These are phyloP conservation scores for Boulengeromyrus knoepffleri DNA, from an alignment of 2,113 vertebrate genomes.

Conservation along the genomic window DNA sequence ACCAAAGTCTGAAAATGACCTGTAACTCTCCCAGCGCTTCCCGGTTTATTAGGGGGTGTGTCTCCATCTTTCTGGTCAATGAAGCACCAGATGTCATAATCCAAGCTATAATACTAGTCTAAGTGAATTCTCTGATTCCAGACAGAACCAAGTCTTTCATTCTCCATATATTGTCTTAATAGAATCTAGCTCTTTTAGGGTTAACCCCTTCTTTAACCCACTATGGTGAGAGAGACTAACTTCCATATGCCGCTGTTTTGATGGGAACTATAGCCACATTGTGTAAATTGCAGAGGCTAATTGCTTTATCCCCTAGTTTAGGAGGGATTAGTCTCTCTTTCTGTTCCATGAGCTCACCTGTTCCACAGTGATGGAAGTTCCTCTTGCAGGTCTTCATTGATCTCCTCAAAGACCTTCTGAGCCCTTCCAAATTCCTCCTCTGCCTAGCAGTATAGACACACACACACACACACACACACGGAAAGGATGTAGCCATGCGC, in stretches of 20 bases:
- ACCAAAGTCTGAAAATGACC: neutral
- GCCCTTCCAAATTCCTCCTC: slow-evolving; percentile 93
- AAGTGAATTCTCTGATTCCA: neutral
- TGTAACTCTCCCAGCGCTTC: neutral
- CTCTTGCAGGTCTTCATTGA: slow-evolving; percentile 93
- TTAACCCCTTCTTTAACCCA: neutral
- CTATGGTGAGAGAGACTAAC: neutral
- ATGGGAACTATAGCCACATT: neutral
- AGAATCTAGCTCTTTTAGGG: neutral
- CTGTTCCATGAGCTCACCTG: slow-evolving; percentile 63
- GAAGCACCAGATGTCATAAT: neutral
- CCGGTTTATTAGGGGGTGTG: neutral
- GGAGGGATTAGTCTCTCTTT: neutral
- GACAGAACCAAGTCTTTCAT: neutral
- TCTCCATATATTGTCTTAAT: neutral
- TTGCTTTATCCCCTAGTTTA: neutral
- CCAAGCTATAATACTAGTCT: neutral
- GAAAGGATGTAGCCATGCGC: neutral
- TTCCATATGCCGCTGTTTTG: neutral
- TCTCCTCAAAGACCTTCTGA: slow-evolving; percentile 98
- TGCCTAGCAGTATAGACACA: slow-evolving; percentile 60
- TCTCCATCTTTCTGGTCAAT: neutral
- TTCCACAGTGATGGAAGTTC: slow-evolving; percentile 97
- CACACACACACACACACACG: neutral
- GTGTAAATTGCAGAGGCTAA: neutral